phyloP scores from a whole-genome alignment of 2,888 invertebrate species.

The Archips crataeganus region DNA sequence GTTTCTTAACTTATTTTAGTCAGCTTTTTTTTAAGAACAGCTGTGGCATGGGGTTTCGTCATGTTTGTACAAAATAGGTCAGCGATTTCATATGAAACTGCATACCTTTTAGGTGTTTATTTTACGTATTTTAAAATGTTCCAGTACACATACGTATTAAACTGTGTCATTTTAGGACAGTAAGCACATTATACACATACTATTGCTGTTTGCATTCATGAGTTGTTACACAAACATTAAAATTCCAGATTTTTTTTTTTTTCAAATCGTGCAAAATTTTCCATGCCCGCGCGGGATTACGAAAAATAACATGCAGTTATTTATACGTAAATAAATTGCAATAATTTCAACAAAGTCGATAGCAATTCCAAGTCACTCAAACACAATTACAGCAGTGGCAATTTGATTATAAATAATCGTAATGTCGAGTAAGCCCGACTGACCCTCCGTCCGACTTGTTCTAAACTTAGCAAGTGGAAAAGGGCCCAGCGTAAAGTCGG shows the following conservation, averaged over 20 bases:
- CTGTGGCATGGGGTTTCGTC: background rate
- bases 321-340: background rate
- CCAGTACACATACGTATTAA: no score
- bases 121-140: no score
- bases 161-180: no score
- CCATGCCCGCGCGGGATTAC: background rate
- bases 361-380: slow-evolving; percentile 42
- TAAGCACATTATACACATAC: no score
- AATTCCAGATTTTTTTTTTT: no score
- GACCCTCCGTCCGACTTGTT: slow-evolving; percentile 71
- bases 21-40: background rate
- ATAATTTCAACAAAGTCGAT: slow-evolving; percentile 15
- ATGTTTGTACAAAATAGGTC: background rate
- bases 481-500: slow-evolving; percentile 81
- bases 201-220: no score
- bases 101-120: background rate
- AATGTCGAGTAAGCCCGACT: slow-evolving; percentile 75
- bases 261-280: background rate
- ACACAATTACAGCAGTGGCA: slow-evolving; percentile 75
- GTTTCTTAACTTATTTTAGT: background rate
- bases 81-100: background rate
- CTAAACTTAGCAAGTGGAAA: slow-evolving; percentile 81
- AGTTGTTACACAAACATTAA: no score
- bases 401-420: slow-evolving; percentile 81
- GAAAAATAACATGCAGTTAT: background rate